Evolutionary conservation across 1,140 invertebrate species (phyloP).

Genomic region (Magallana ariakensis): DNA sequence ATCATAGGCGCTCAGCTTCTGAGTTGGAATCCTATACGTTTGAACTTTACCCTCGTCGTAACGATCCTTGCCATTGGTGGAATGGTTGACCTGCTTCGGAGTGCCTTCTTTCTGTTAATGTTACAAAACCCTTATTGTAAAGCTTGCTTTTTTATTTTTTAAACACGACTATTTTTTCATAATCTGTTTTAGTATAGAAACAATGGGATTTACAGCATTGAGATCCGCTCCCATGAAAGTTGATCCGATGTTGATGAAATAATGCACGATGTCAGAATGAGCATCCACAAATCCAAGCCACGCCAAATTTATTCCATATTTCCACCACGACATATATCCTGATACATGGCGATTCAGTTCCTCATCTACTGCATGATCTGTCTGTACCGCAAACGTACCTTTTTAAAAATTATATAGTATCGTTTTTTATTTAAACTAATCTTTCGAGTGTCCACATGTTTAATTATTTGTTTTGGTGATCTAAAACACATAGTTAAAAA

Average conservation of each 20-base stretch:
- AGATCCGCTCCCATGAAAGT: conserved; percentile 55
- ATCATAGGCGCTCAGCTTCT: conserved; percentile 23
- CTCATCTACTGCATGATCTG: conserved; percentile 55
- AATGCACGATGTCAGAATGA: conserved; percentile 59
- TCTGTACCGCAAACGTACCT: conserved; percentile 64
- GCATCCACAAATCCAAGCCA: conserved; percentile 65
- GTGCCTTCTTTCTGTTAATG: neutral
- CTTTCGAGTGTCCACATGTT: too few species aligned
- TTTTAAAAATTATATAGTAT: neutral
- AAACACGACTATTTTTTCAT: neutral
- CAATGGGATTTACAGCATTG: conserved; percentile 43
- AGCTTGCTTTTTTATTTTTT: neutral
- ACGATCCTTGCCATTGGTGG: conserved; percentile 13
- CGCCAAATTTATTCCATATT: conserved; percentile 47
- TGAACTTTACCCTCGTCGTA: conserved; percentile 63
- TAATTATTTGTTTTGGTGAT: too few species aligned
- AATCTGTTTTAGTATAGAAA: neutral
- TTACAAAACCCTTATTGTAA: neutral
- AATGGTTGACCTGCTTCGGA: neutral
- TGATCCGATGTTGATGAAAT: conserved; percentile 56
- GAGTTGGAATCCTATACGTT: conserved; percentile 51
- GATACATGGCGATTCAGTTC: conserved; percentile 48
- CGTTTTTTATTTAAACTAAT: neutral
- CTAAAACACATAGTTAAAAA: too few species aligned
- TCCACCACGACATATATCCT: conserved; percentile 55